Base-by-base conservation (phyloP, 2,113 vertebrate species). In the Antigone vipio region DNA sequence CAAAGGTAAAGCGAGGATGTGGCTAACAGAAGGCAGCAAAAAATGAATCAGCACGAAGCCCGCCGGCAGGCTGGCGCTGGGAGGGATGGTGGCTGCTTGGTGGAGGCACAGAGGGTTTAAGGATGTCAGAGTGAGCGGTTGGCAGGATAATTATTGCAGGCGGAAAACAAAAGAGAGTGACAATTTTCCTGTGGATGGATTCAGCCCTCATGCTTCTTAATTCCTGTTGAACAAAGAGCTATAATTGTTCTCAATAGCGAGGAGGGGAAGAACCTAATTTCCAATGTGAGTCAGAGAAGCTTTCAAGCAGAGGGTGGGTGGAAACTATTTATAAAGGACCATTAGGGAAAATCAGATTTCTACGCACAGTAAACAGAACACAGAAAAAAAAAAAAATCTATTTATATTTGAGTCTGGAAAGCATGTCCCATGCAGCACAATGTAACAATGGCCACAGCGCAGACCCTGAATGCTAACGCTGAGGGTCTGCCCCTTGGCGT, bases 231-330 rank as follows among this genome's bases (percentile, higher is more conserved):
- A 97, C 95, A 97, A 97, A 96, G 95, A 94, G 96, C 97, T 93
- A 87, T 96, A 97, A 97, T 97, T 97, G 97, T 96, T 96, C 97
- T 97, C 95, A 96, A 95, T 95, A 95, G 92, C 73, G 77, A 97
- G 97, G 95, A 97, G 93, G 96, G 95, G 96, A 93, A 95, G 95
- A 95, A 93, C 91, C 95, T 97, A 96, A 95, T 97, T 97, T 97
- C 95, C 96, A 96, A 66, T 91, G 83, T 97, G 96, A 97, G 91
- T 97, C 95, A 97, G 96, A 97, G 95, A 94, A 93, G 93, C 95
- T 95, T 97, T 96, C 92, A 95, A 95, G 95, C 92, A 73, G 89
- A 91, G 96, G 95, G 92, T 96, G 95, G 95, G 96, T 95, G 94
- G 96, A 96, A 97, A 97, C 95, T 95, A 95, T 97, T 97, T 95